Evolutionary conservation across 30 jellyfish, hydroid and myxozoan species (phyloP), one percentile per base, ranked within the genome.

Genomic region (Hydractinia echinata): DNA sequence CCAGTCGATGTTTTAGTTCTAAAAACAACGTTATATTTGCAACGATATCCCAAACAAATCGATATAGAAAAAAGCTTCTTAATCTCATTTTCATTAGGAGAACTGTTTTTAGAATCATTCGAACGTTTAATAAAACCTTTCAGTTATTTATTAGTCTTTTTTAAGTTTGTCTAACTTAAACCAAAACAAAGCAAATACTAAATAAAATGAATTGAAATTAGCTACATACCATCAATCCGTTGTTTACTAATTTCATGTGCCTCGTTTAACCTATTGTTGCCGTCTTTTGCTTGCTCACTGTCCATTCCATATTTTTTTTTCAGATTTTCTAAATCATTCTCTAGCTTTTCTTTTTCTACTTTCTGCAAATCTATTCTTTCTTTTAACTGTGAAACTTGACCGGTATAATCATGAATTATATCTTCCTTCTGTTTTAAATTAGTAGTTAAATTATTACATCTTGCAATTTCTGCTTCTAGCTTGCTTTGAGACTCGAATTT

Each of bases 381-480:
- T 56, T 60, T 77, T 19, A 54, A 77, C 10, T 10, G 21, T 15
- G 8, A 13, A 14, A 11, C 48, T 8, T 66, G 51, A 16, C 60
- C 81, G 8, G 39, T 77, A 10, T 53, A 48, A 10, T 60, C 85
- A 5, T 60, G 76, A 77, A 77, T 77, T 30, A 54, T 80, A 62
- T 55, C 80, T 62, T 11, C 89, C 91, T 39, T 82, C 86, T 51
- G 84, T 52, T 71, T 82, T 79, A 15, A 78, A 18, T 7, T 72
- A 49, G 81, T 21, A 76, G 19, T 79, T 66, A 39, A 71, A 82
- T 61, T 76, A 64, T 55, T 85, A 87, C 70, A 60, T 72, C 11
- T 51, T 56, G 67, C 88, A 66, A 52, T 52, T 56, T 30, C 97
- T 67, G 72, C 85, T 48, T 81, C 95, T 8, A 81, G 84, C 11